Conservation (phyloP, 2,113 vertebrate genomes). For the Thalassarche chlororhynchos region DNA sequence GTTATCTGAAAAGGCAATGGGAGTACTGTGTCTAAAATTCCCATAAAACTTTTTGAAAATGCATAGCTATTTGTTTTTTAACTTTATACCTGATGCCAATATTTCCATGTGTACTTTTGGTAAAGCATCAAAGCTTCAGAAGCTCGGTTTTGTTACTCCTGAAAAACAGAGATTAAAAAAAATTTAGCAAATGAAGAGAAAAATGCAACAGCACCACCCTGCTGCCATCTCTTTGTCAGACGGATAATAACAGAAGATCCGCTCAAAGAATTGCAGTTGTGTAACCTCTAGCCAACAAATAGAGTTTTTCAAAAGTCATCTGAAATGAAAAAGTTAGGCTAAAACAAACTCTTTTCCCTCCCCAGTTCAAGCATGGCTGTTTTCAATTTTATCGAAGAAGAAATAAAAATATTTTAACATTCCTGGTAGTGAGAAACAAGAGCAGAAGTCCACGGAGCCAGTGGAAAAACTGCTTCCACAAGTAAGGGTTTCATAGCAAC, state of each 20-base stretch:
- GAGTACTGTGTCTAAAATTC: background rate
- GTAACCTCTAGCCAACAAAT: background rate
- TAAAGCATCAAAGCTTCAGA: background rate
- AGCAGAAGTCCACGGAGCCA: background rate
- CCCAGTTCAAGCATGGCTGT: background rate
- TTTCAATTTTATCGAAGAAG: background rate
- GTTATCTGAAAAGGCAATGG: background rate
- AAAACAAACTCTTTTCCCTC: background rate
- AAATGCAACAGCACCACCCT: conserved; percentile 60
- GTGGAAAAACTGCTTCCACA: conserved; percentile 8
- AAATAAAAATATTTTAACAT: background rate
- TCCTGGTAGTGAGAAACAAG: background rate
- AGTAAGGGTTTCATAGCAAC: conserved; percentile 11
- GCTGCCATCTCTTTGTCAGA: conserved; percentile 50
- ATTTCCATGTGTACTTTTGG: background rate
- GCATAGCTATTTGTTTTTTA: background rate
- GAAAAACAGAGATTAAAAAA: background rate
- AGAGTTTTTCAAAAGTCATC: background rate
- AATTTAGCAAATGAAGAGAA: background rate
- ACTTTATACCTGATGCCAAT: background rate
- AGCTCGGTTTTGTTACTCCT: background rate
- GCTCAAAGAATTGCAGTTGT: background rate
- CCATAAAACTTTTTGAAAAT: background rate
- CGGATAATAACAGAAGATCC: background rate
- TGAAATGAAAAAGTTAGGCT: background rate